Evolutionary conservation across 2,888 invertebrate genomes (phyloP), one percentile per base, ranked within the genome.

Genomic region (Drosophila antonietae): DNA sequence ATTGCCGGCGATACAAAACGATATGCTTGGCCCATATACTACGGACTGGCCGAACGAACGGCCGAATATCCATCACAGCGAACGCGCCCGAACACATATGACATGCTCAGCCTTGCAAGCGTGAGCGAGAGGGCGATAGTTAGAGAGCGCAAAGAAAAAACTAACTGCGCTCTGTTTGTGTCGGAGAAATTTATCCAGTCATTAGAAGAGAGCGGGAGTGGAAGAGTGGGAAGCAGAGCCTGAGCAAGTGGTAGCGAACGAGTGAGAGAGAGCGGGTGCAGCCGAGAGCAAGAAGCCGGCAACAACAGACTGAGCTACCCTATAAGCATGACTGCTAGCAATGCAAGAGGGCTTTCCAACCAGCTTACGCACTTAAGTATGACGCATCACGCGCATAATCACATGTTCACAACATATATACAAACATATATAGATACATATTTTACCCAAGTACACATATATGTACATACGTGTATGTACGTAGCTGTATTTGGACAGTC

Each of bases 51-150:
- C 39, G 44, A 52, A 35, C 61, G 57, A 60, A 37, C 56, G 49
- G 31, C 31, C 49, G 57, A 43, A 39, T 76, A 66, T 73, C 75
- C 64, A 80, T 75, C 75, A 67, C 55, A 49, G 47, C 31, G 5
- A 49, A 44, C 43, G 35, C n/a, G 28, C n/a, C 31, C 55, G 20
- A 44, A 20, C 20, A 44, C 57, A 70, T 65, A 62, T 56, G 41
- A 52, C 56, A 23, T 9, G 10, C 47, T 35, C 72, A 67, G 62
- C 8, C 18, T 5, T 18, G 51, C 18, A 52, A 8, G 52, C 4
- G 23, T 2, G 41, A 55, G 28, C 28, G 55, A 41, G 55, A 41
- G 5, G 15, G 9, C 35, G 10, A 15, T 6, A 15, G 39, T n/a
- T 23, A 37, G 53, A 35, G 52, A 37, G 53, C 9, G 52, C 28